These are phyloP conservation scores for Aptenodytes forsteri DNA, from an alignment of 2,113 vertebrate genomes.

Conservation along the genomic window DNA sequence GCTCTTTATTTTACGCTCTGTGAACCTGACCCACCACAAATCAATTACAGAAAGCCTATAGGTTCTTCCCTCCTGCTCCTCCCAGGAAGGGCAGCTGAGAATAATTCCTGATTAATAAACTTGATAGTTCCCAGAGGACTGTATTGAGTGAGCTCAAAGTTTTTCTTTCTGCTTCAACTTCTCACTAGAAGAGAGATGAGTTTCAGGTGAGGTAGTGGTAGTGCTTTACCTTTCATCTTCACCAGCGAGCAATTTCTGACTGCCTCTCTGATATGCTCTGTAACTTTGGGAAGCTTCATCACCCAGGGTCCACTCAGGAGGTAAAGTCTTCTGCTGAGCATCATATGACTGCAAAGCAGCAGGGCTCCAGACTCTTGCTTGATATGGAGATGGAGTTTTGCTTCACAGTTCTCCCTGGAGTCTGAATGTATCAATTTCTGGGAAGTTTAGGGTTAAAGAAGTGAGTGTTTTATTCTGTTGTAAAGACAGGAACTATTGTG, in stretches of 20 bases:
- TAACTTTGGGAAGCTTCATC: not conserved
- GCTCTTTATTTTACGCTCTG: constrained; percentile 59
- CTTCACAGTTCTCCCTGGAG: not conserved
- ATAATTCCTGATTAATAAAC: not conserved
- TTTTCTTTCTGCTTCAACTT: not conserved
- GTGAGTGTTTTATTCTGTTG: not conserved
- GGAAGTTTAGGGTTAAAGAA: not conserved
- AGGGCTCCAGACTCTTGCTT: not conserved
- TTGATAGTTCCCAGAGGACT: not conserved
- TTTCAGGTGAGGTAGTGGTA: not conserved
- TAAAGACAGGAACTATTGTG: not conserved
- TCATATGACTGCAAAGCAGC: not conserved
- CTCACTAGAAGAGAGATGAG: not conserved
- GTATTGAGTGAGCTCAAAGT: not conserved
- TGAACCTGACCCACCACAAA: constrained; percentile 66
- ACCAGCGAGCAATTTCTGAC: not conserved
- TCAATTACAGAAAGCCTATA: constrained; percentile 43
- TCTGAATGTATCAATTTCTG: not conserved
- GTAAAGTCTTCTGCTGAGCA: not conserved
- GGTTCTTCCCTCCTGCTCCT: not conserved
- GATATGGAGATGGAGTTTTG: not conserved
- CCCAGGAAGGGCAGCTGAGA: not conserved
- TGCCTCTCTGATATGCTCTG: not conserved
- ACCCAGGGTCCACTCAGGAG: not conserved
- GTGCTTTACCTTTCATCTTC: not conserved